Evolutionary conservation across 2,888 invertebrate species (phyloP).

Genomic region (Ctena decussata): DNA sequence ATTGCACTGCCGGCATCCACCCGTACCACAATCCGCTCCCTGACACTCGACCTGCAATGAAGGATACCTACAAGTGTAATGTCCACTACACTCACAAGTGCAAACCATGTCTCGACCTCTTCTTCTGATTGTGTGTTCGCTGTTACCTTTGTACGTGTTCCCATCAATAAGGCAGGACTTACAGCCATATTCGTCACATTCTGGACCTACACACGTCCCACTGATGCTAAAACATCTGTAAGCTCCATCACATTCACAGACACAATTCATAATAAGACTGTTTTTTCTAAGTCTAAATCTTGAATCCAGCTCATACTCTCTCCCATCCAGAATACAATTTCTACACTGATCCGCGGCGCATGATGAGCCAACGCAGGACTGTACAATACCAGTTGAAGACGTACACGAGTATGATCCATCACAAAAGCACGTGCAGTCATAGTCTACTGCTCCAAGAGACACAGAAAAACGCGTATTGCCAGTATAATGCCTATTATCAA

Average conservation of each 20-base stretch:
- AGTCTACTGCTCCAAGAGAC: conserved; percentile 68
- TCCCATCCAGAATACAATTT: conserved; percentile 48
- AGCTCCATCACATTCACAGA: conserved; percentile 65
- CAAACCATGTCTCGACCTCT: conserved; percentile 56
- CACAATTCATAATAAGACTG: conserved; percentile 57
- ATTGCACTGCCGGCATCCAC: conserved; percentile 59
- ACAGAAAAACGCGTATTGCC: conserved; percentile 75
- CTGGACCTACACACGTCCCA: conserved; percentile 45
- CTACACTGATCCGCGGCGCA: conserved; percentile 55
- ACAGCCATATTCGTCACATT: conserved; percentile 61
- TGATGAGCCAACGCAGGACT: conserved; percentile 50
- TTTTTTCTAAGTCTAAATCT: conserved; percentile 55
- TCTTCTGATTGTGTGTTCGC: conserved; percentile 61
- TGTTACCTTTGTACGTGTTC: conserved; percentile 61
- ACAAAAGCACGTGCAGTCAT: conserved; percentile 78
- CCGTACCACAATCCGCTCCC: conserved; percentile 49
- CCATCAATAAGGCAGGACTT: conserved; percentile 69
- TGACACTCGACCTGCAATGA: conserved; percentile 41
- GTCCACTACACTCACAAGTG: conserved; percentile 78
- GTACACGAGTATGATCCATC: conserved; percentile 80
- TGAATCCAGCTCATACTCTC: conserved; percentile 46
- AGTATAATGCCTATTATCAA: conserved; percentile 66
- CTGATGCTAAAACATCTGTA: conserved; percentile 60
- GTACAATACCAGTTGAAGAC: conserved; percentile 61
- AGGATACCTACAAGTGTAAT: conserved; percentile 73